Evolutionary conservation across 2,797 vertebrate genomes (phyloP).

Genomic region (Antennarius maculatus): DNA sequence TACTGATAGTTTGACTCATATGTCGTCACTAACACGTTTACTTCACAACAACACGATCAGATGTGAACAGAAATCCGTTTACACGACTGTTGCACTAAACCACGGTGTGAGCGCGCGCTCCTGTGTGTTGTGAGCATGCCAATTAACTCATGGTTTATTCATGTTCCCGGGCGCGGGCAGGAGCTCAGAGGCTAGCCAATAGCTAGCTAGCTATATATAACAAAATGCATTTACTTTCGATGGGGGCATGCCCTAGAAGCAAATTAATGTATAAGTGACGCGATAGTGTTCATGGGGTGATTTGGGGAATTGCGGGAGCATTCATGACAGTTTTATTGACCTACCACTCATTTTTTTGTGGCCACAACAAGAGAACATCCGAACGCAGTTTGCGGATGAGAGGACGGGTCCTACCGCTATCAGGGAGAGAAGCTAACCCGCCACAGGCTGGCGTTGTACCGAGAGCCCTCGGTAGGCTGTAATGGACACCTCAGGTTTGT

Average conservation of each 20-base stretch:
- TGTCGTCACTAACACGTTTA: not conserved
- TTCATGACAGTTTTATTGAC: conserved; percentile 30
- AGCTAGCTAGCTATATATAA: conserved; percentile 56
- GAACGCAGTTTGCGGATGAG: conserved; percentile 60
- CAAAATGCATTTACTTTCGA: conserved; percentile 34
- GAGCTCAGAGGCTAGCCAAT: conserved; percentile 60
- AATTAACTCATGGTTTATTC: conserved; percentile 73
- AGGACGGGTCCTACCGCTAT: conserved; percentile 25
- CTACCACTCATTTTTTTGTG: not conserved
- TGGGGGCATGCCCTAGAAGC: not conserved
- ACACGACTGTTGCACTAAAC: not conserved
- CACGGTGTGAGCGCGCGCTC: not conserved
- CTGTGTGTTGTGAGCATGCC: conserved; percentile 55
- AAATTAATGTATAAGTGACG: conserved; percentile 10
- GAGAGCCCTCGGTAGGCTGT: not conserved
- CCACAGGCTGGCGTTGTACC: not conserved
- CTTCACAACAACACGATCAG: no score
- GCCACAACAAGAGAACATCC: conserved; percentile 57
- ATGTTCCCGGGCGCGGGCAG: conserved; percentile 80
- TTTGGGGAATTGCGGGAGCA: not conserved
- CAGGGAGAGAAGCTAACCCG: conserved; percentile 28
- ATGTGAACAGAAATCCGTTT: not conserved
- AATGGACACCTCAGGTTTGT: conserved; percentile 43
- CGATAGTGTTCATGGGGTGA: conserved; percentile 1
- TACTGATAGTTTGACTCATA: not conserved